Conservation (phyloP, 2,888 invertebrate genomes). For the Hirtodrosophila duncani region DNA sequence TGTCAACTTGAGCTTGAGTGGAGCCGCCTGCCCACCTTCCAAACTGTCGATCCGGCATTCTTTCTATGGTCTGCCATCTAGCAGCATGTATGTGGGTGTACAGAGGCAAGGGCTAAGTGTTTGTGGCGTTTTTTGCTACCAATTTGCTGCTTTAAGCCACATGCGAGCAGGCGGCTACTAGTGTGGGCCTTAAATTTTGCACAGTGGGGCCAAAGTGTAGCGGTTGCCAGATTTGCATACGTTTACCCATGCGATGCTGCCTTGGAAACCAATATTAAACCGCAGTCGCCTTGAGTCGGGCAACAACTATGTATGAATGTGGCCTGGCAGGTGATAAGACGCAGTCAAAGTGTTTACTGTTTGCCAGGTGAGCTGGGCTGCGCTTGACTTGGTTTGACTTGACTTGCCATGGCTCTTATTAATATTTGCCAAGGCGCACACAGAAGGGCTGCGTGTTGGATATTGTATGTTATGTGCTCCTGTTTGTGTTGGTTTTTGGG, state of each 20-base stretch:
- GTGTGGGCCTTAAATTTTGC: conserved; percentile 27
- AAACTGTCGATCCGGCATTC: conserved; percentile 7
- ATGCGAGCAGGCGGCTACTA: no score
- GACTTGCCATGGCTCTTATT: conserved; percentile 39
- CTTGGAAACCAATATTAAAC: conserved; percentile 45
- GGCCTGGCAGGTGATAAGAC: conserved; percentile 7
- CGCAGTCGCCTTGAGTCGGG: conserved; percentile 27
- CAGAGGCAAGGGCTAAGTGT: conserved; percentile 44
- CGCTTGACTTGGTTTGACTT: no score
- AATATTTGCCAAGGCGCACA: conserved; percentile 42
- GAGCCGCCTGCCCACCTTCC: conserved; percentile 33
- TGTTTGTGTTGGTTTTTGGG: no score
- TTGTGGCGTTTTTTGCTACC: conserved; percentile 37
- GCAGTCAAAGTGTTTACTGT: conserved; percentile 34
- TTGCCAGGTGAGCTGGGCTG: conserved; percentile 7
- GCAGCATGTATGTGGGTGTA: conserved; percentile 1
- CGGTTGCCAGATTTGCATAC: conserved; percentile 30
- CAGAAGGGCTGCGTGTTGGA: background rate
- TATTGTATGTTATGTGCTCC: conserved; percentile 8
- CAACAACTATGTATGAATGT: conserved; percentile 10
- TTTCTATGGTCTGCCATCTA: background rate
- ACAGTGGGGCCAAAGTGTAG: conserved; percentile 15
- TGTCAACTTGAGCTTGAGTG: conserved; percentile 57
- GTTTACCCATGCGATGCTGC: conserved; percentile 42
- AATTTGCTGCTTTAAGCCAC: conserved; percentile 25